Conservation (phyloP, 1,140 invertebrate species). For the Hyposmocoma kahamanoa region DNA sequence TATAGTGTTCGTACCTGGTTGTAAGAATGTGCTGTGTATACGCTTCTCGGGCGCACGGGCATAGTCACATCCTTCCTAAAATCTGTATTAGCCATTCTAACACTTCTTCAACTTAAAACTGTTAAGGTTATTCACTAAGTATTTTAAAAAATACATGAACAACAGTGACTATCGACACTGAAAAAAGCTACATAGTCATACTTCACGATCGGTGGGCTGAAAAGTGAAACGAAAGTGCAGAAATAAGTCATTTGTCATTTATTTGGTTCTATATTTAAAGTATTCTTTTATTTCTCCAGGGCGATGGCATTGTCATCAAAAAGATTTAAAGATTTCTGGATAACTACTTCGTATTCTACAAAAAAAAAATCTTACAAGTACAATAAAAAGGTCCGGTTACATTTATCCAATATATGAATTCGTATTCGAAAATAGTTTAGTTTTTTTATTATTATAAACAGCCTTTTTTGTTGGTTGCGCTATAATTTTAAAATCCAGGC, state of each 20-base stretch:
- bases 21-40: slow-evolving; percentile 68
- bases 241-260: slow-evolving; percentile 50
- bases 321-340: too few relatives aligned
- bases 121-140: slow-evolving; percentile 40
- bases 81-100: slow-evolving; percentile 63
- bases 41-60: slow-evolving; percentile 62
- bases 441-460: too few relatives aligned
- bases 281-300: slow-evolving; percentile 25
- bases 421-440: too few relatives aligned
- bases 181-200: slow-evolving; percentile 62
- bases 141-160: slow-evolving; percentile 58
- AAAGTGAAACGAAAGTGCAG: slow-evolving; percentile 24
- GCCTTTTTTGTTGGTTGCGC: too few relatives aligned
- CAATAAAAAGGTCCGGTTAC: too few relatives aligned
- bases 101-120: slow-evolving; percentile 49
- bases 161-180: slow-evolving; percentile 43
- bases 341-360: too few relatives aligned
- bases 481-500: too few relatives aligned
- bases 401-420: too few relatives aligned
- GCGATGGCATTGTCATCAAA: not conserved
- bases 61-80: slow-evolving; percentile 61
- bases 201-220: slow-evolving; percentile 24
- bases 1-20: slow-evolving; percentile 67
- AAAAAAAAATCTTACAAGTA: too few relatives aligned
- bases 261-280: slow-evolving; percentile 40